Conservation (phyloP, 1,140 invertebrate species). For the Leguminivora glycinivorella region DNA sequence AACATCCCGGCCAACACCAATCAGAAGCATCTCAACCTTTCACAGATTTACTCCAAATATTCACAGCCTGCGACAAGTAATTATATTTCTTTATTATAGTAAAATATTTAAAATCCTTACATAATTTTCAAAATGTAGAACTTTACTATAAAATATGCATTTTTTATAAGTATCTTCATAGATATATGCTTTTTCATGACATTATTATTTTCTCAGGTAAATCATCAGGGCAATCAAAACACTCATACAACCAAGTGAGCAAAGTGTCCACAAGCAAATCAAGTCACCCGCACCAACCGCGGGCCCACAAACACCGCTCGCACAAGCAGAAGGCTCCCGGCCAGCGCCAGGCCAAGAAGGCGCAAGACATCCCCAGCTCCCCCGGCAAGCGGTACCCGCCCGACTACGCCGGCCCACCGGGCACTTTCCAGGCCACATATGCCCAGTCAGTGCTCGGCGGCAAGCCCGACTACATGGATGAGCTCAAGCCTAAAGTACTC, state of each 20-base stretch:
- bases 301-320: slow-evolving; percentile 54
- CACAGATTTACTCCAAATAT: slow-evolving; percentile 75
- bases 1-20: slow-evolving; percentile 65
- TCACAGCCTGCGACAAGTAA: slow-evolving; percentile 71
- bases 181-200: too few relatives aligned
- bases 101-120: slow-evolving; percentile 32
- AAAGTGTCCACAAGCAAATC: slow-evolving; percentile 76
- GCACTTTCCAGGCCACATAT: slow-evolving; percentile 73
- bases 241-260: slow-evolving; percentile 76
- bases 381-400: slow-evolving; percentile 57
- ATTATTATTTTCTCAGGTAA: slow-evolving; percentile 57
- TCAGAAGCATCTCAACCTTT: slow-evolving; percentile 76
- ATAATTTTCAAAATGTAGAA: slow-evolving; percentile 13
- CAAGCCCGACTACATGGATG: slow-evolving; percentile 63
- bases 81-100: slow-evolving; percentile 34
- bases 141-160: too few relatives aligned
- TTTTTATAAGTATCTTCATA: too few relatives aligned
- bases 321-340: slow-evolving; percentile 49
- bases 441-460: slow-evolving; percentile 68
- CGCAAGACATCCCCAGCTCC: slow-evolving; percentile 52
- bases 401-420: slow-evolving; percentile 59
- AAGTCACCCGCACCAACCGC: slow-evolving; percentile 50
- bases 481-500: slow-evolving; percentile 63
- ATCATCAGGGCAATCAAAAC: slow-evolving; percentile 71
- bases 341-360: slow-evolving; percentile 58